A percentile compares a stretch with the other conserved stretches of the same genome.
phyloP scores from a whole-genome alignment of 2,797 vertebrate species.

The Lindbergichthys nudifrons region DNA sequence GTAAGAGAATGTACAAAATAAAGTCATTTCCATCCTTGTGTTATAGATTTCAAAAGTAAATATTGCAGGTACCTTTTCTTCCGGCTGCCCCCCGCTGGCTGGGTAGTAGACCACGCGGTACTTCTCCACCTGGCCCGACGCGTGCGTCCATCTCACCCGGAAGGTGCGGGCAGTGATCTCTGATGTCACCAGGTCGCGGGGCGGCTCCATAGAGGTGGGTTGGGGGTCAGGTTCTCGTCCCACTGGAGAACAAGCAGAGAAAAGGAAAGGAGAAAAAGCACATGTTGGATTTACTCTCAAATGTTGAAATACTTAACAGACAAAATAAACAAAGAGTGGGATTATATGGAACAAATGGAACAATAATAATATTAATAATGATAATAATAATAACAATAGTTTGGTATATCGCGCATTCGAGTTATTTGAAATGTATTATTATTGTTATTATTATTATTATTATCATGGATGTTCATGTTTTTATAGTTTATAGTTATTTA shows the following conservation, averaged over 20 bases:
- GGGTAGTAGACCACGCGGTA: conserved; percentile 97
- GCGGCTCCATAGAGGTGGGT: conserved; percentile 76
- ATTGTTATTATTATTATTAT: too few species aligned
- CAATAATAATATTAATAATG: too few species aligned
- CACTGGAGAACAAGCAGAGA: conserved; percentile 20
- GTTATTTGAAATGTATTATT: too few species aligned
- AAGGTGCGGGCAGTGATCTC: conserved; percentile 94
- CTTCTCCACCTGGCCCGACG: conserved; percentile 91
- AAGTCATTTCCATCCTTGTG: background rate
- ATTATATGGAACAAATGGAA: too few species aligned
- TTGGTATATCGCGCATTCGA: too few species aligned
- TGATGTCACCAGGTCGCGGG: conserved; percentile 89
- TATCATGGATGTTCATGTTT: too few species aligned
- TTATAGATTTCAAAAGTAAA: background rate
- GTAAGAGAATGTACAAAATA: background rate
- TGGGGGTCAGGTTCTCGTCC: conserved; percentile 48
- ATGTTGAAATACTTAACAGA: too few species aligned
- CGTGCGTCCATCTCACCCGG: conserved; percentile 90
- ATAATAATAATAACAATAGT: too few species aligned
- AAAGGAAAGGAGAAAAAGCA: too few species aligned
- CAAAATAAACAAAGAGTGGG: too few species aligned
- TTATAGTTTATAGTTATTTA: too few species aligned
- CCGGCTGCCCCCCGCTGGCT: conserved; percentile 90
- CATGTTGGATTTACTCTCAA: background rate
- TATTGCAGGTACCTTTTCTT: conserved; percentile 85